Evolutionary conservation across 92 coral and sea anemone genomes (phyloP).

Genomic region (Isaurus tuberculatus): DNA sequence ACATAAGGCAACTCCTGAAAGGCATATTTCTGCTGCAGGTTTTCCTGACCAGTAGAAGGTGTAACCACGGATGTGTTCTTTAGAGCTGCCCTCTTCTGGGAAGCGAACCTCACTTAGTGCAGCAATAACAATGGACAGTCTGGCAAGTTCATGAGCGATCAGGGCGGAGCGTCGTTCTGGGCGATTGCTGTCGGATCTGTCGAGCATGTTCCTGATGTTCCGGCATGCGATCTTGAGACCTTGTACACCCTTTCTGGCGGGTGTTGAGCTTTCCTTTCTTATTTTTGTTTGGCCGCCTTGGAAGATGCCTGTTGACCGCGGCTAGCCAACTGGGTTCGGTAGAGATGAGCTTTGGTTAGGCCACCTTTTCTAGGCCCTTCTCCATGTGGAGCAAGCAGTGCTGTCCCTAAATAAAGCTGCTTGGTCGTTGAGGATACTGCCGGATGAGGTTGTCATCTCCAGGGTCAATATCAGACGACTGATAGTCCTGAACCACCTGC

Average conservation of each 20-base stretch:
- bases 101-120: conserved; percentile 14
- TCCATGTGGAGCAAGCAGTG: too few species aligned
- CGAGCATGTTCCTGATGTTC: conserved; percentile 37
- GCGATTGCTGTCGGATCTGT: too few species aligned
- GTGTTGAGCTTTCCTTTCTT: neutral
- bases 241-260: neutral
- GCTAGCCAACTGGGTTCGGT: too few species aligned
- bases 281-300: neutral
- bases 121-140: conserved; percentile 16
- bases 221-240: neutral
- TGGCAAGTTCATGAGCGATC: conserved; percentile 13
- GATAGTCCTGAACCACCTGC: too few species aligned
- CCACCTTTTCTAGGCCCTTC: too few species aligned
- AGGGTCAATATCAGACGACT: too few species aligned
- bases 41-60: conserved; percentile 9
- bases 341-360: too few species aligned
- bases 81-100: conserved; percentile 3
- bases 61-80: conserved; percentile 15
- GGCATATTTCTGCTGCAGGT: conserved; percentile 4
- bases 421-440: too few species aligned
- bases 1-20: conserved; percentile 1
- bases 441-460: too few species aligned
- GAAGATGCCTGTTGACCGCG: neutral
- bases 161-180: conserved; percentile 1
- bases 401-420: too few species aligned